Evolutionary conservation across 1,140 invertebrate species (phyloP).

Genomic region (Drosophila ohnishii): DNA sequence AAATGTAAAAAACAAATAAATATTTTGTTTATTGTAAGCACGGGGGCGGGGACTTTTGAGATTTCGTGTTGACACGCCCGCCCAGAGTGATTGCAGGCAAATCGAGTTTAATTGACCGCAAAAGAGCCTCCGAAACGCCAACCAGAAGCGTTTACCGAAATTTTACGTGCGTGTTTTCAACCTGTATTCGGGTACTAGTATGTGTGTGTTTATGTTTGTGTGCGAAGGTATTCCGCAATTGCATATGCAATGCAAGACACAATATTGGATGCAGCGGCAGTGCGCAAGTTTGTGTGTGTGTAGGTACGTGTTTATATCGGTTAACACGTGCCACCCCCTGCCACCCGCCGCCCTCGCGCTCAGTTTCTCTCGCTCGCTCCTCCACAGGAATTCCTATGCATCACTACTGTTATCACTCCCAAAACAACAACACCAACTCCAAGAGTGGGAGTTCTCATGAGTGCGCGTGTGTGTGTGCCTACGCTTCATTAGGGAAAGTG

Average conservation of each 20-base stretch:
- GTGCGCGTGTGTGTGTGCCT: conserved; percentile 21
- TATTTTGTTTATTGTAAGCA: conserved; percentile 10
- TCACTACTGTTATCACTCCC: conserved; percentile 30
- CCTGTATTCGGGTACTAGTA: conserved; percentile 36
- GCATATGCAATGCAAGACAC: conserved; percentile 12
- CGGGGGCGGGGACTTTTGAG: not conserved
- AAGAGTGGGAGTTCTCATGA: conserved; percentile 3
- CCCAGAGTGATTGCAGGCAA: not conserved
- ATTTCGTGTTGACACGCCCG: not conserved
- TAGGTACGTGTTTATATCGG: conserved; percentile 36
- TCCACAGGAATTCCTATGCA: conserved; percentile 25
- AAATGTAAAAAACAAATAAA: conserved; percentile 10
- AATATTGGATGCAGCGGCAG: conserved; percentile 7
- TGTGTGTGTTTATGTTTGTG: conserved; percentile 17
- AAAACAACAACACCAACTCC: conserved; percentile 20
- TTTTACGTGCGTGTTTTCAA: conserved; percentile 46
- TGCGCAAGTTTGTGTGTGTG: conserved; percentile 17
- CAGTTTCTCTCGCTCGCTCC: not conserved
- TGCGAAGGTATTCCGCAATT: conserved; percentile 13
- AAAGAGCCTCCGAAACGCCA: conserved; percentile 2
- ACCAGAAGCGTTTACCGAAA: conserved; percentile 30
- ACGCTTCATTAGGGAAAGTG: conserved; percentile 57
- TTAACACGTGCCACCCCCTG: conserved; percentile 42
- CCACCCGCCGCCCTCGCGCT: not conserved
- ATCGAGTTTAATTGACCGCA: not conserved